These are phyloP conservation scores for Drosophila limbata DNA, from an alignment of 2,888 invertebrate genomes.

Conservation along the genomic window DNA sequence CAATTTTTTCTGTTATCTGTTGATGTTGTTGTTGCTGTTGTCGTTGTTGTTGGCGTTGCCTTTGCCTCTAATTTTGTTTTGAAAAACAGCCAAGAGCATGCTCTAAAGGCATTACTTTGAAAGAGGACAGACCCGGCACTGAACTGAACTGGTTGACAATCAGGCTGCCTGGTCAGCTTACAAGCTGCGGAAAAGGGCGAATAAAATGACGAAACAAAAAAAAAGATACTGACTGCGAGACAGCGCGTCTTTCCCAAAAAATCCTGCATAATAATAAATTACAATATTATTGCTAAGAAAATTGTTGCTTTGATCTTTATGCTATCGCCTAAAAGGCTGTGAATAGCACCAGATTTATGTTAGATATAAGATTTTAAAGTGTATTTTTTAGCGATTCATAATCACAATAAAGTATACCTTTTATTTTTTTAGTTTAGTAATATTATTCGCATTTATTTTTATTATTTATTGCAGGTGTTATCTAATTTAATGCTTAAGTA, in stretches of 20 bases:
- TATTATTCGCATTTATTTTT: not conserved
- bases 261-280: slow-evolving; percentile 48
- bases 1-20: slow-evolving; percentile 70
- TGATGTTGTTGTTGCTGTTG: slow-evolving; percentile 27
- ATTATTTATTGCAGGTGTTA: not conserved
- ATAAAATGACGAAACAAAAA: slow-evolving; percentile 5
- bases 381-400: not conserved
- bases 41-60: slow-evolving; percentile 40
- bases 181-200: not conserved
- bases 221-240: slow-evolving; percentile 5
- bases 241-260: slow-evolving; percentile 4
- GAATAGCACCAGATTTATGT: slow-evolving; percentile 3
- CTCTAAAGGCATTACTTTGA: slow-evolving; percentile 60
- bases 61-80: slow-evolving; percentile 75
- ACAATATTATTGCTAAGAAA: slow-evolving; percentile 35
- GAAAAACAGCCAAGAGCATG: slow-evolving; percentile 71
- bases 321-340: slow-evolving; percentile 3
- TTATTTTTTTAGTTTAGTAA: not conserved
- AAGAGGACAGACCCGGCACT: slow-evolving; percentile 37
- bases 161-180: slow-evolving; percentile 46
- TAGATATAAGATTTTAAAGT: slow-evolving; percentile 5
- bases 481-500: not conserved
- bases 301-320: slow-evolving; percentile 52
- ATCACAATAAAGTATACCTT: too few species aligned
- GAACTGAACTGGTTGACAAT: slow-evolving; percentile 71